Evolutionary conservation across 2,888 invertebrate genomes (phyloP), one percentile per base, ranked within the genome.

Genomic region (Anticlea derivata): DNA sequence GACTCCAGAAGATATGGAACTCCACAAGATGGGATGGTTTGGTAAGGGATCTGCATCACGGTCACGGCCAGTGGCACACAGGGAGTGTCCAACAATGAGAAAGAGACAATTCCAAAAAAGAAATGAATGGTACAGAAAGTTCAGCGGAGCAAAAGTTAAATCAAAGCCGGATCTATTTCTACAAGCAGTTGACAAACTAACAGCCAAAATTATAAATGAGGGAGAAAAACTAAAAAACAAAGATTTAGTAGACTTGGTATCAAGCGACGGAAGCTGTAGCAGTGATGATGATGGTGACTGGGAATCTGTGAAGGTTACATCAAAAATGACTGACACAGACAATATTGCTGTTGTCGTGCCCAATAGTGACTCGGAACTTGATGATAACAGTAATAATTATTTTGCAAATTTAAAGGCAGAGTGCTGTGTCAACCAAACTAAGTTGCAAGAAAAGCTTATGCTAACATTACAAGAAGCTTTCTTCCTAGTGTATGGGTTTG

Each of bases 391-490:
- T 56, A 93, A 93, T 52, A 85, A 93, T 64, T 94, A 93, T 76
- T 92, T 94, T 73, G 88, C 83, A 38, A 88, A 92, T 56, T 78
- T 94, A 50, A 91, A 91, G 64, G 92, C 94, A 6, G 86, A 88
- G 66, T 92, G 93, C 64, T 92, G 93, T 70, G 68, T 92, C 3
- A 93, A 93, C 71, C 90, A 86, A 65, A 92, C 92, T 59, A 91
- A 92, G 50, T 64, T 94, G 1, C 81, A 84, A 43, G 95, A 96
- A 83, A 92, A 91, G 12, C 79, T 96, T 3, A 91, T 93, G 69
- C 80, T 96, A n/a, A 92, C 93, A 1, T 86, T 94, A 40, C 95
- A 96, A 79, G 97, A 97, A 84, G 94, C 96, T 1, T 95, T 95
- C 70, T 96, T 96, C 61, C 83, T 97, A 12, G 81, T 92, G 27